phyloP scores from a whole-genome alignment of 2,113 vertebrate genomes.

The Pterophyllum scalare region DNA sequence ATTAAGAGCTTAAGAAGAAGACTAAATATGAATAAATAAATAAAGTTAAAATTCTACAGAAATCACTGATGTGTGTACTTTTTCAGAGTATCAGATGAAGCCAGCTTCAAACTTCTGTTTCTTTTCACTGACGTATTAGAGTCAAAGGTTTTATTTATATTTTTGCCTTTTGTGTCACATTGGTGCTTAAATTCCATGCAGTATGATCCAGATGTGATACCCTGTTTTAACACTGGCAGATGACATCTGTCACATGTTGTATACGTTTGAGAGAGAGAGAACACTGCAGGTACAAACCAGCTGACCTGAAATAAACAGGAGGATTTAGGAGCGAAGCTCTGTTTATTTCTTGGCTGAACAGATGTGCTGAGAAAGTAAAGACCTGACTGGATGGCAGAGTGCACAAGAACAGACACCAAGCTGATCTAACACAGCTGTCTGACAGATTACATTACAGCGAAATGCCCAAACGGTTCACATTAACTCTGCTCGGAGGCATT shows the following conservation, averaged over 20 bases:
- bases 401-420: background rate
- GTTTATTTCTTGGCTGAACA: slow-evolving; percentile 60
- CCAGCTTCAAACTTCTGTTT: background rate
- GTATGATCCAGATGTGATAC: background rate
- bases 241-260: slow-evolving; percentile 49
- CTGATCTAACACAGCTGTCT: slow-evolving; percentile 65
- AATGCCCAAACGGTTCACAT: slow-evolving; percentile 5
- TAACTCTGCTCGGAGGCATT: slow-evolving; percentile 23
- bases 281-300: slow-evolving; percentile 20
- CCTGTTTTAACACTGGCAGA: slow-evolving; percentile 31
- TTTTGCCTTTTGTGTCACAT: slow-evolving; percentile 1
- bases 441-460: slow-evolving; percentile 36
- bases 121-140: background rate
- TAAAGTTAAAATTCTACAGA: background rate
- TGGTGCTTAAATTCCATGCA: background rate
- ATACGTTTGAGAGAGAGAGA: slow-evolving; percentile 30
- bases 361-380: slow-evolving; percentile 38
- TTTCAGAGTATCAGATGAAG: background rate
- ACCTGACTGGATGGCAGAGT: slow-evolving; percentile 18
- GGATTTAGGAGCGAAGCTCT: slow-evolving; percentile 6
- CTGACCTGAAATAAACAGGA: background rate
- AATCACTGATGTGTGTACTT: background rate
- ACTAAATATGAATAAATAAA: too few species aligned
- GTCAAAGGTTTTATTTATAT: background rate
- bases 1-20: background rate